Percentiles rank a stretch among this genome's conserved stretches.
Conservation (phyloP, 2,113 vertebrate species). For the Gasterosteus nipponicus region DNA sequence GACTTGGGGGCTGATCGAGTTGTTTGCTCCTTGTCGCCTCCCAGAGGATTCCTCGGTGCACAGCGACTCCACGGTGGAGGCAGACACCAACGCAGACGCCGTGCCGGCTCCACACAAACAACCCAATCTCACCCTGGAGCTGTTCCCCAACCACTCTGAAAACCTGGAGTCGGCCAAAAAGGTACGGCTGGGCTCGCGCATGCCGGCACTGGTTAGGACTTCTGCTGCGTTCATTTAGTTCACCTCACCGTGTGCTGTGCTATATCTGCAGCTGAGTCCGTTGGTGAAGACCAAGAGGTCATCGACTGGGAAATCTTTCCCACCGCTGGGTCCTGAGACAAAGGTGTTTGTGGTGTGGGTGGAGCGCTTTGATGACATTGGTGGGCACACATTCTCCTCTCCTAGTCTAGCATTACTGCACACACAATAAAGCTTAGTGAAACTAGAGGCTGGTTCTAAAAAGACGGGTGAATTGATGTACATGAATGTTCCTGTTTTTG, state of each 20-base stretch:
- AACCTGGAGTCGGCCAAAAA: slow-evolving; percentile 89
- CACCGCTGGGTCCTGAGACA: slow-evolving; percentile 93
- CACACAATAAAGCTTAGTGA: not conserved
- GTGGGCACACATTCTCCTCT: slow-evolving; percentile 70
- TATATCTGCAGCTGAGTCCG: slow-evolving; percentile 85
- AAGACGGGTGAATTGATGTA: not conserved
- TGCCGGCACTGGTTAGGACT: not conserved
- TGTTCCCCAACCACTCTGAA: slow-evolving; percentile 92
- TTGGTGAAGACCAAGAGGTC: slow-evolving; percentile 89
- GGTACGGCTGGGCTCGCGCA: slow-evolving; percentile 69
- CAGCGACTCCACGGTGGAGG: slow-evolving; percentile 89
- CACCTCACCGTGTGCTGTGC: slow-evolving; percentile 6
- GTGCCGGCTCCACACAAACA: slow-evolving; percentile 88
- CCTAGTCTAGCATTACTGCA: not conserved
- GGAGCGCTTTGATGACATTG: slow-evolving; percentile 95
- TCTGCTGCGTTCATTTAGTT: not conserved
- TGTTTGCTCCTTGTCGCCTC: slow-evolving; percentile 32
- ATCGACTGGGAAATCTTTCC: slow-evolving; percentile 88
- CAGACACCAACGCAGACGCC: slow-evolving; percentile 89
- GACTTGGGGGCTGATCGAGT: slow-evolving; percentile 1
- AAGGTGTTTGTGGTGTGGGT: slow-evolving; percentile 97
- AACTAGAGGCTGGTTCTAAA: not conserved
- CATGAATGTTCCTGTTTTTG: slow-evolving; percentile 31
- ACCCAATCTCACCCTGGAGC: slow-evolving; percentile 90
- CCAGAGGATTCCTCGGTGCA: slow-evolving; percentile 91